These are phyloP conservation scores for Melinaea menophilus DNA, from an alignment of 2,888 invertebrate species.

Conservation along the genomic window DNA sequence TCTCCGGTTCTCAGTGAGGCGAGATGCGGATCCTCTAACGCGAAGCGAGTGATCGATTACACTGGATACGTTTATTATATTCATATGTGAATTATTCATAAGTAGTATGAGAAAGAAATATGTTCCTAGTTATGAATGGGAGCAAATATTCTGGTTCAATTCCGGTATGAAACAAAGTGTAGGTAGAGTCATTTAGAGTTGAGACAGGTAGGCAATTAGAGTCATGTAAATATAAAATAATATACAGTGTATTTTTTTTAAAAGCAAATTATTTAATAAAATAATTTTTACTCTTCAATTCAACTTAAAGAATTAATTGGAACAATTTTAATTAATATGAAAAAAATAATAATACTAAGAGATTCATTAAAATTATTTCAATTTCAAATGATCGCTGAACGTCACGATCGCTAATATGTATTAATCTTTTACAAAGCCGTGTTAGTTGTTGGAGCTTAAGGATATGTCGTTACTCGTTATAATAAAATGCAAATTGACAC, in stretches of 20 bases:
- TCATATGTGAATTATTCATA: not conserved
- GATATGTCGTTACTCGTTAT: slow-evolving; percentile 64
- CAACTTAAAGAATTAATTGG: too few relatives aligned
- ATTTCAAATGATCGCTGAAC: slow-evolving; percentile 26
- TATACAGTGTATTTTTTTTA: too few relatives aligned
- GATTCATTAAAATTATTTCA: slow-evolving; percentile 39
- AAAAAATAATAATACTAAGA: slow-evolving; percentile 38
- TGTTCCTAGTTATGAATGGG: not conserved
- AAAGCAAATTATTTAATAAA: too few relatives aligned
- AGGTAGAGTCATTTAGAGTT: too few relatives aligned
- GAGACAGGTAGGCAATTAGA: too few relatives aligned
- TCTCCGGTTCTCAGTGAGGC: slow-evolving; percentile 42
- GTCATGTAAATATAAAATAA: too few relatives aligned
- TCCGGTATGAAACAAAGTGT: too few relatives aligned
- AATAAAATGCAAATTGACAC: slow-evolving; percentile 75
- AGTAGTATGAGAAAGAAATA: not conserved
- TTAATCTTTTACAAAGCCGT: slow-evolving; percentile 56
- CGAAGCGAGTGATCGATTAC: slow-evolving; percentile 52
- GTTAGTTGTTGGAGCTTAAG: slow-evolving; percentile 63
- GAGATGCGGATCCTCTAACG: slow-evolving; percentile 20
- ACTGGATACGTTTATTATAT: slow-evolving; percentile 14
- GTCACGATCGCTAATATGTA: slow-evolving; percentile 43
- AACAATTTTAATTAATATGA: slow-evolving; percentile 40
- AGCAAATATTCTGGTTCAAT: too few relatives aligned
- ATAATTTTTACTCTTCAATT: too few relatives aligned